phyloP scores from a whole-genome alignment of 2,113 vertebrate species.

The Galemys pyrenaicus region DNA sequence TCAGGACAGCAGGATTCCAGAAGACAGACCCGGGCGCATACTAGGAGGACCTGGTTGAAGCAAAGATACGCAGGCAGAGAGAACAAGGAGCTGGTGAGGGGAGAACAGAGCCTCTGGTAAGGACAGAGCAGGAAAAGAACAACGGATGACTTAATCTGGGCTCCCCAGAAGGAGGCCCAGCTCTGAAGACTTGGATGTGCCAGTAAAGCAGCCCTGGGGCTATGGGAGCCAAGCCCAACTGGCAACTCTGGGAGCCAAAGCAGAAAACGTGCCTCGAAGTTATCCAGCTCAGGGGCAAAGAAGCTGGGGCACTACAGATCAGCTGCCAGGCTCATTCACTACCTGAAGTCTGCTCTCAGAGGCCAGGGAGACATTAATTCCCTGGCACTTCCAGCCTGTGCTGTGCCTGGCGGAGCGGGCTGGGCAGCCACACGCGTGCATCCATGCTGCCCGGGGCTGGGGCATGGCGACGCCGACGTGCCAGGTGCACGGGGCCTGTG shows the following conservation, averaged over 20 bases:
- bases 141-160: not conserved
- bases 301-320: not conserved
- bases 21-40: not conserved
- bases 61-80: not conserved
- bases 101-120: not conserved
- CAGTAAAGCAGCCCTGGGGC: not conserved
- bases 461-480: accelerated
- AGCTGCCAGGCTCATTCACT: not conserved
- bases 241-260: not conserved
- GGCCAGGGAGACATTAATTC: not conserved
- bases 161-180: not conserved
- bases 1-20: not conserved
- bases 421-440: not conserved
- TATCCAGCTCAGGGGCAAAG: not conserved
- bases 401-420: not conserved
- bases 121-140: too few relatives aligned
- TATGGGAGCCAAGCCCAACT: not conserved
- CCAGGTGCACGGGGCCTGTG: not conserved
- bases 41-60: not conserved
- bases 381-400: not conserved
- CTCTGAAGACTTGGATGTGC: not conserved
- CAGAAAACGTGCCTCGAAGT: not conserved
- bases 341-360: not conserved
- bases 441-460: not conserved
- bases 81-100: not conserved